These are phyloP conservation scores for Cotesia typhae DNA, from an alignment of 1,140 invertebrate species.

Conservation along the genomic window DNA sequence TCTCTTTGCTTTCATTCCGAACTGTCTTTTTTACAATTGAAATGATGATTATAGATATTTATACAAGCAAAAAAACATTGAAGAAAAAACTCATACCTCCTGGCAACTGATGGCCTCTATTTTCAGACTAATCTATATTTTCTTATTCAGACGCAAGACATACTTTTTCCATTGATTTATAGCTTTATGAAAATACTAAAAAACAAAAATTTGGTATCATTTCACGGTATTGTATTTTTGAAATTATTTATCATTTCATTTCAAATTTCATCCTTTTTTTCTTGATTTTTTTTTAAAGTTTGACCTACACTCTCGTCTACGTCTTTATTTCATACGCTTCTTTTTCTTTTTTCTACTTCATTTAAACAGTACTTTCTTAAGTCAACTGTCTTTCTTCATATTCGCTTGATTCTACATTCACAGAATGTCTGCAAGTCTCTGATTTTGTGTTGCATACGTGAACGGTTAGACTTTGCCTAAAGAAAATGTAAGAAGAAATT, in stretches of 20 bases:
- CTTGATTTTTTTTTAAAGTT: no score
- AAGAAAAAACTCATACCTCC: not conserved
- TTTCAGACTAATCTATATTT: no score
- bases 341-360: slow-evolving; percentile 23
- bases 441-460: slow-evolving; percentile 27
- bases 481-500: slow-evolving; percentile 6
- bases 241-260: no score
- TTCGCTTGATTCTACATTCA: slow-evolving; percentile 37
- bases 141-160: no score
- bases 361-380: slow-evolving; percentile 9
- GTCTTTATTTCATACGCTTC: not conserved
- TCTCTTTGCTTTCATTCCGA: not conserved
- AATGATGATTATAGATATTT: not conserved
- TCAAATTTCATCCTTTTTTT: no score
- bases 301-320: no score
- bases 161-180: no score
- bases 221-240: no score
- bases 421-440: slow-evolving; percentile 42
- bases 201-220: no score
- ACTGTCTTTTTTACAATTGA: not conserved
- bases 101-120: not conserved
- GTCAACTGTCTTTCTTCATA: slow-evolving; percentile 16
- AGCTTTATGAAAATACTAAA: no score
- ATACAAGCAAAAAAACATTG: not conserved
- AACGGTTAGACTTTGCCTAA: not conserved